Evolutionary conservation across 1,140 invertebrate species (phyloP), one percentile per base, ranked within the genome.

Genomic region (Drosophila varians): DNA sequence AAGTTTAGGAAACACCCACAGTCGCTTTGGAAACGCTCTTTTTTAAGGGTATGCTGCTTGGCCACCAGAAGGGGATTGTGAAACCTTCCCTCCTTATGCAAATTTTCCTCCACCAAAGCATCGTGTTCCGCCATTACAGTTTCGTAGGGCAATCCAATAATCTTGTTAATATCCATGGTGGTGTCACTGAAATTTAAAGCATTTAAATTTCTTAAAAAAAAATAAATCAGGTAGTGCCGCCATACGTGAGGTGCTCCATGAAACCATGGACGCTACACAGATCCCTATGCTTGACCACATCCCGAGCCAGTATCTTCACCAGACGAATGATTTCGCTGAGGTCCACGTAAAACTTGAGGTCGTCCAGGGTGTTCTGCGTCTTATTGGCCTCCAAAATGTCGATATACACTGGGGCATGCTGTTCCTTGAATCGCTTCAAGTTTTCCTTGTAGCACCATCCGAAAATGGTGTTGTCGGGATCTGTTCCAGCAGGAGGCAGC

Each of bases 391-490:
- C 64, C 5, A 74, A 21, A 1, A 45, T 31, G n/a, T 84, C 78
- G 40, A 78, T 40, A 45, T 84, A 86, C 0, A 52, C 18, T 1
- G 36, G 45, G 14, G 55, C 55, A 4, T 19, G 38, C 3, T 43
- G 42, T 1, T 57, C 34, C 3, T 58, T 21, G n/a, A 84, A 79
- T 0, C 80, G 80, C 4, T 23, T 18, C 1, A 68, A 26, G 23
- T 72, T 62, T 1, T 78, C 31, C n/a, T 62, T 38, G 8, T 68
- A 64, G 9, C 71, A 79, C 79, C 79, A 84, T 2, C 42, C 47
- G 31, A 84, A 84, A 16, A 84, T 55, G 5, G 40, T 34, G 3
- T 56, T 42, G 5, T 36, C 19, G 9, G 56, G 34, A 53, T 73
- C 36, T 6, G 28, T 43, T 1, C 45, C 69, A 3, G 25, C 21